A percentile compares a stretch with the other conserved stretches of the same genome.
These are phyloP conservation scores for Meliscaeva auricollis DNA, from an alignment of 2,888 invertebrate species.

Conservation along the genomic window DNA sequence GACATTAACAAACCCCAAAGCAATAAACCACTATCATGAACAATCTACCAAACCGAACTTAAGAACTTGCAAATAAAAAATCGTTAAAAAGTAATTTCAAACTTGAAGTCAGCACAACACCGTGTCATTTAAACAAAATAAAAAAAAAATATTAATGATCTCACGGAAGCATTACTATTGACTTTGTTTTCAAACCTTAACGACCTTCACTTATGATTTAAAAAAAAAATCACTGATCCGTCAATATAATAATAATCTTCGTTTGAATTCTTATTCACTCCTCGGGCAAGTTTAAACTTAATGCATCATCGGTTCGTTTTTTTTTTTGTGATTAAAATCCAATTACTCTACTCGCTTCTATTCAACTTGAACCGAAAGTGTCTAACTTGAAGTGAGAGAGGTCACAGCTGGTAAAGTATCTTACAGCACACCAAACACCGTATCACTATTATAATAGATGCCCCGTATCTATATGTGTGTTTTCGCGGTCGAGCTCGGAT, in stretches of 20 bases:
- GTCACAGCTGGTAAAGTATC: conserved; percentile 14
- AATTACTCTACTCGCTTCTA: conserved; percentile 10
- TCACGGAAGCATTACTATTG: conserved; percentile 18
- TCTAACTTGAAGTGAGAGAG: conserved; percentile 18
- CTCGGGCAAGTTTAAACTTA: conserved; percentile 31
- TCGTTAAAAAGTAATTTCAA: conserved; percentile 13
- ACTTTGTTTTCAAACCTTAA: conserved; percentile 15
- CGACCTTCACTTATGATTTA: conserved; percentile 37
- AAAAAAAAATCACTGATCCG: conserved; percentile 6
- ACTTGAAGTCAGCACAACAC: not conserved
- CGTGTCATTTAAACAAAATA: not conserved
- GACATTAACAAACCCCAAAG: not conserved
- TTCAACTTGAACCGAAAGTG: conserved; percentile 22
- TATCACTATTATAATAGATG: not conserved
- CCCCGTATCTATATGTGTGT: conserved; percentile 64
- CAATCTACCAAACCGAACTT: conserved; percentile 6
- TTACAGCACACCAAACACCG: not conserved
- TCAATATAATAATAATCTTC: not conserved
- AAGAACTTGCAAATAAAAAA: not conserved
- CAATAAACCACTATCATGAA: not conserved
- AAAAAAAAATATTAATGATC: conserved; percentile 24
- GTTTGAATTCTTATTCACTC: conserved; percentile 9
- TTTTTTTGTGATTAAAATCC: conserved; percentile 25
- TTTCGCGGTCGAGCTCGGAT: conserved; percentile 78
- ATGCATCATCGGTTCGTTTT: conserved; percentile 25